Evolutionary conservation across 2,113 vertebrate genomes (phyloP).

Genomic region (Pedionomus torquatus): DNA sequence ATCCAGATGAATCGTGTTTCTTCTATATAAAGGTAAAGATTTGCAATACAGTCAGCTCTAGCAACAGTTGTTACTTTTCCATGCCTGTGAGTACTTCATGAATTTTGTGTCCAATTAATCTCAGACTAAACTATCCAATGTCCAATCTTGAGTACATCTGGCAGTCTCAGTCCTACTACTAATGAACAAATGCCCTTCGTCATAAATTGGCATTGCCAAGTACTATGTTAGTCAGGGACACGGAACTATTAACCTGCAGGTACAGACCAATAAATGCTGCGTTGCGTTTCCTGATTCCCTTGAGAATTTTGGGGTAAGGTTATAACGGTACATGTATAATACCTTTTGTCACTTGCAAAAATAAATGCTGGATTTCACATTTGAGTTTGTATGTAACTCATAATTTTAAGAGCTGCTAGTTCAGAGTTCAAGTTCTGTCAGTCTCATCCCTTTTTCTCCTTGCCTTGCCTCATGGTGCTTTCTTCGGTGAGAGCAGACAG

Average conservation of each 20-base stretch:
- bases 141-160: background rate
- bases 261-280: background rate
- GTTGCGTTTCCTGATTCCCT: background rate
- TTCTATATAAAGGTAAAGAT: background rate
- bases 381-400: background rate
- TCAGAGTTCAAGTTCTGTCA: background rate
- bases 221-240: background rate
- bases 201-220: background rate
- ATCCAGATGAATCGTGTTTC: background rate
- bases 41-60: background rate
- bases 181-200: background rate
- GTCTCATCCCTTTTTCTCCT: background rate
- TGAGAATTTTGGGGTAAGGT: background rate
- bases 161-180: background rate
- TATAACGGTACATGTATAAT: background rate
- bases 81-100: background rate
- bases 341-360: background rate
- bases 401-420: background rate
- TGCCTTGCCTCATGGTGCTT: background rate
- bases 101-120: background rate
- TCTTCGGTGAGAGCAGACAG: background rate
- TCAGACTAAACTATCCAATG: background rate
- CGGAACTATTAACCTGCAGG: background rate
- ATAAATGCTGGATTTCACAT: background rate
- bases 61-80: background rate